phyloP scores from a whole-genome alignment of 1,140 invertebrate genomes.

The Sipha flava region DNA sequence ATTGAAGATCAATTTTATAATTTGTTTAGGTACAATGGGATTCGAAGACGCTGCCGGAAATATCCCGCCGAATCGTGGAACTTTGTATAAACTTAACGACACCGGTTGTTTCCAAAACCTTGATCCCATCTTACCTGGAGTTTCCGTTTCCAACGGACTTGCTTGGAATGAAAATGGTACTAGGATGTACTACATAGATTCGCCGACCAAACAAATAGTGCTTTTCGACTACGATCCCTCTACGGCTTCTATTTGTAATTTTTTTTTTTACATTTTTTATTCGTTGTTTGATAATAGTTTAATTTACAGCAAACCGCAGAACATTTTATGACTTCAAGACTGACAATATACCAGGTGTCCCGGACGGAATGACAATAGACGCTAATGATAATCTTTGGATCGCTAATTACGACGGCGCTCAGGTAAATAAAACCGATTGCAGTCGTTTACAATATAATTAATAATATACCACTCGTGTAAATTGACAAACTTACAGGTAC shows the following conservation, averaged over 20 bases:
- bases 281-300: background rate
- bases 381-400: conserved; percentile 56
- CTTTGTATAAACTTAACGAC: conserved; percentile 50
- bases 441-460: background rate
- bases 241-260: conserved; percentile 58
- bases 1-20: too few species aligned
- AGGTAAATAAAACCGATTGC: conserved; percentile 32
- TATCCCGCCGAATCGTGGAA: conserved; percentile 49
- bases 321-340: conserved; percentile 45
- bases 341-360: conserved; percentile 47
- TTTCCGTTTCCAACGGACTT: conserved; percentile 72
- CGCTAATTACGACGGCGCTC: conserved; percentile 49
- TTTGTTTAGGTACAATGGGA: conserved; percentile 61
- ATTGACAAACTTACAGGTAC: conserved; percentile 26
- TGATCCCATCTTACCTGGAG: conserved; percentile 43
- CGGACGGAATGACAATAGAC: conserved; percentile 66
- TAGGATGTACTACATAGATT: conserved; percentile 70
- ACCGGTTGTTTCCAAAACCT: conserved; percentile 37
- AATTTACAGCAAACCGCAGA: conserved; percentile 44
- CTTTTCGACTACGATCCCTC: conserved; percentile 66
- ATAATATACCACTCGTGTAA: too few species aligned
- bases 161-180: conserved; percentile 63
- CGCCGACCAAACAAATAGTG: conserved; percentile 55
- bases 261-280: background rate
- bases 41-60: conserved; percentile 48